Percentiles rank a stretch among this genome's conserved stretches.
phyloP scores from a whole-genome alignment of 2,797 vertebrate species.

The Hydrocynus forskahlii region DNA sequence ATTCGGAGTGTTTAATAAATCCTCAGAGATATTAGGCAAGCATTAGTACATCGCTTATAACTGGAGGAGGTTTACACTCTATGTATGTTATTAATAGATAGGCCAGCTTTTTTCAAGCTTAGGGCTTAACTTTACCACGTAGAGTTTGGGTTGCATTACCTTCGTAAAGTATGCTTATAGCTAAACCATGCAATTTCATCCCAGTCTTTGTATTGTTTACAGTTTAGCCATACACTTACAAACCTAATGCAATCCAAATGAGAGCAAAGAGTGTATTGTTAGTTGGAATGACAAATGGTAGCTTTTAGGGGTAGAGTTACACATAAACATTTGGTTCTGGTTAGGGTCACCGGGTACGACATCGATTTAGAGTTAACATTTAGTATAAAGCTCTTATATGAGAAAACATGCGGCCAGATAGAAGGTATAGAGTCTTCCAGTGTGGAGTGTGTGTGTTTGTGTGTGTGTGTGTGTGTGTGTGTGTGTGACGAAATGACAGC shows the following conservation, averaged over 20 bases:
- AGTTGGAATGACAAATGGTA: neutral
- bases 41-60: slow-evolving; percentile 6
- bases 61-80: neutral
- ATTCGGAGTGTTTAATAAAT: slow-evolving; percentile 3
- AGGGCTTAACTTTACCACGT: no score
- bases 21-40: slow-evolving; percentile 8
- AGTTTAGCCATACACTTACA: neutral
- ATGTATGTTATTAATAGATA: no score
- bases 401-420: neutral
- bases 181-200: no score
- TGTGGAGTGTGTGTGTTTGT: no score
- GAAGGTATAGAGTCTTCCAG: slow-evolving; percentile 12
- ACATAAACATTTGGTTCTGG: neutral
- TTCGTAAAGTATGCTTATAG: no score
- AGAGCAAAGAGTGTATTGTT: neutral
- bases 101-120: no score
- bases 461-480: slow-evolving; percentile 29
- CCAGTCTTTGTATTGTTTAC: neutral
- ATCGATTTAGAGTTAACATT: neutral
- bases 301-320: neutral
- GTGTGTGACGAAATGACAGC: slow-evolving; percentile 82
- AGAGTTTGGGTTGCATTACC: no score
- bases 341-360: neutral
- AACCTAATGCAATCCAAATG: neutral
- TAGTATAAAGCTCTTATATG: neutral